Evolutionary conservation across 2,888 invertebrate species (phyloP), one percentile per base, ranked within the genome.

Genomic region (Mongoloraphidia duomilia): DNA sequence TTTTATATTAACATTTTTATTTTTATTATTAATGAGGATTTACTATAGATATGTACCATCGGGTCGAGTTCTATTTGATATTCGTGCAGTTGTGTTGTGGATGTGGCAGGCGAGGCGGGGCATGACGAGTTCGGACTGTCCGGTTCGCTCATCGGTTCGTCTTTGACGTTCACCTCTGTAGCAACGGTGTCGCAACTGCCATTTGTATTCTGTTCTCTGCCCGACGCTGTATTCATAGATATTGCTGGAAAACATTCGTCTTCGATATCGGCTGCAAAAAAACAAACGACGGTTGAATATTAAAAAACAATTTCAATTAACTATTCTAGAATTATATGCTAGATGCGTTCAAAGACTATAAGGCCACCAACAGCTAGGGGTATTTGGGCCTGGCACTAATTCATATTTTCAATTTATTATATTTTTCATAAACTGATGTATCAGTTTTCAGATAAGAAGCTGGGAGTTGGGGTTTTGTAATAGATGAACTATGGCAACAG

Each of bases 221-320:
- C 72, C 50, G 75, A 72, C 17, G 75, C 74, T 47, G 73, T 69
- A 59, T 76, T 77, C 65, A 88, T 79, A 53, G 88, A 80, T 63
- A 88, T 85, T 50, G 82, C 79, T 50, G 86, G 85, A 68, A 86
- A 89, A 66, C 87, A 87, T 64, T 91, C 90, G 60, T 90, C 89
- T 66, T 91, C 91, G 82, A 90, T 86, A 61, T 91, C 91, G 89
- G 70, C 8, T 72, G 71, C 52, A 51, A 47, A 50, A 46, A 26
- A 10, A 26, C n/a, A 17, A 46, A 40, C 3, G 26, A 6, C 26
- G 26, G 1, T 6, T 26, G 3, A 26, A 26, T 26, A 26, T 26
- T 26, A 26, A 26, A 26, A 26, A 6, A 26, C 3, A 26, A 26
- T 6, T 26, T 26, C 26, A 26, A 26, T 6, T 26, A 26, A 26